Evolutionary conservation across 2,888 invertebrate genomes (phyloP), one percentile per base, ranked within the genome.

Genomic region (Panopea generosa): DNA sequence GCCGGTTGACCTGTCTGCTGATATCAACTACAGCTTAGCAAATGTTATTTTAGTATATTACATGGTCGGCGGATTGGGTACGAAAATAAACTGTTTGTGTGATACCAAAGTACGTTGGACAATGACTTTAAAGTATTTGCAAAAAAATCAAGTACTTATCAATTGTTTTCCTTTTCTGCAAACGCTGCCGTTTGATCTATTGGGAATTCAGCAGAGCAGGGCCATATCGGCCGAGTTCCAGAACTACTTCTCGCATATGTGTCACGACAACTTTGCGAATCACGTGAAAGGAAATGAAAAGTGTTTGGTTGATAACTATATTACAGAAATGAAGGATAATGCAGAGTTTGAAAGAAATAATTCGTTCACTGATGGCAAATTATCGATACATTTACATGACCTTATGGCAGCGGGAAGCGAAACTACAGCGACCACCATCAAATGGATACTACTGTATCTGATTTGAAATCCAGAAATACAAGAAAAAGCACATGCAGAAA

Each of bases 391-490:
- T 1, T 73, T 85, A 18, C 53, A 50, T 1, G 88, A 87, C 53
- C 70, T 88, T 0, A 83, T 88, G 29, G 62, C 73, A 7, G 89
- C 89, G 20, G 89, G 88, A 4, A 84, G 86, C 88, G 96, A 96
- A 87, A 96, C 96, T 1, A 96, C 96, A 0, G 95, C 96, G 16
- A 96, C 97, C 16, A 97, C 96, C 0, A 96, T 97, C 77, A 96
- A 96, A 89, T 97, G 97, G 94, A 95, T 96, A 72, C 93, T 97
- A 4, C 96, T 96, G 77, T 94, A 96, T 87, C 94, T 97, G 89
- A 96, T 96, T 9, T 94, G 95, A 55, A 95, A 97, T 89, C 96
- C 95, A 43, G 94, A 96, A 14, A 47, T 83, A 45, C 83, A 83
- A 40, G 38, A 56, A 47, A 40, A 56, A 50, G 65, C 74, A 16